Evolutionary conservation across 2,797 vertebrate species (phyloP), one percentile per base, ranked within the genome.

Genomic region (Acomys russatus): DNA sequence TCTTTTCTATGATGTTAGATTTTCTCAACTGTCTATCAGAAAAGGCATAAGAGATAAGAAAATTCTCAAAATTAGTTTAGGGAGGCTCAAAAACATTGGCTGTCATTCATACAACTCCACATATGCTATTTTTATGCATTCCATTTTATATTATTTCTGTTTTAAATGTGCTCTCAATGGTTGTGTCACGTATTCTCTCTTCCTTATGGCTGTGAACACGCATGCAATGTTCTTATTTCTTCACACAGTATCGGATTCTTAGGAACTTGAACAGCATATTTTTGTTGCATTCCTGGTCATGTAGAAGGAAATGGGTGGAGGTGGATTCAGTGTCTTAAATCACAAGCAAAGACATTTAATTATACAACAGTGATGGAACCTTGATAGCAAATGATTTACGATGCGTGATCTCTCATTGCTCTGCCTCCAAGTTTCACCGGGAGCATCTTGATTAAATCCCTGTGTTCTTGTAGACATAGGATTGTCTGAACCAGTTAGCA

Each of bases 1-100:
- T 1, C 66, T 95, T 92, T 74, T 79, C 77, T 63, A 63, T 68
- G 35, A 87, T 66, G 20, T 15, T 35, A 95, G 73, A 88, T 61
- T 90, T 96, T 85, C 33, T 83, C 51, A 85, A 71, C 15, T 49
- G 14, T 49, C 56, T 85, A 33, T 63, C 25, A 96, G 56, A 95
- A 92, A 82, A 44, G 22, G 61, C 6, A 2, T 84, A 70, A 80
- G 79, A 54, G 17, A 63, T 87, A 77, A 94, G 64, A 56, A 90
- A 56, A 87, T 44, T 77, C 22, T 91, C 49, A 71, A 86, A 85
- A 84, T 88, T 63, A 30, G 28, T 90, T 96, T 93, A 73, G 23
- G 90, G 73, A 78, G 68, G 63, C 82, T 92, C 51, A 25, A 85
- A 66, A 89, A 61, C 85, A 64, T 74, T 83, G 76, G 9, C 10